Evolutionary conservation across 2,113 vertebrate genomes (phyloP), one percentile per base, ranked within the genome.

Genomic region (Anguilla japonica): DNA sequence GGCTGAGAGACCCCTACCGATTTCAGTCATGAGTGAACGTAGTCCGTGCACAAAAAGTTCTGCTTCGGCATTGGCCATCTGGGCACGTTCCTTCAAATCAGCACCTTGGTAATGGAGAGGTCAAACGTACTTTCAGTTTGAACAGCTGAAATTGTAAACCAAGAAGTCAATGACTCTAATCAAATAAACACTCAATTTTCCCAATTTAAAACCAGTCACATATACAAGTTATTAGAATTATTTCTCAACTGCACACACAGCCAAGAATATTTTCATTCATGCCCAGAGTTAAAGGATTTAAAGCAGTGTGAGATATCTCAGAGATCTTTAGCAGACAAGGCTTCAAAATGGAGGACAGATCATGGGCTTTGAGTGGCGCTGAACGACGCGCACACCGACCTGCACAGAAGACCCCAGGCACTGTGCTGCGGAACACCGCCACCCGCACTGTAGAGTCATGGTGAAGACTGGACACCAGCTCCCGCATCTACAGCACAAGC

Each of bases 361-460:
- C 34, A 14, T 78, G 1, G 82, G 43, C 7, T 18, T 63, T 87
- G 20, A 40, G 5, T 15, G n/a, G 20, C 18, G 53, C 41, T 41
- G 53, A 78, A 34, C 34, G 39, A 83, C 3, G 41, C 3, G n/a
- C 79, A 16, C 60, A 90, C 96, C 83, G 86, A 99, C 98, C 98
- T 94, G 98, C 97, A 94, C 98, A 98, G 93, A 99, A 99, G 39
- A 99, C 97, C 1, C 95, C 97, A 26, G 96, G 96, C 67, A 98
- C 96, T 43, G 93, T 92, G 83, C 98, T 99, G 94, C 95, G 96
- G 91, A 99, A 96, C 89, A 99, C 82, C 85, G 98, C 94, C 84
- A 97, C 97, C 0, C 96, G 96, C 13, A 96, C 93, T 0, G 93
- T 92, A 63, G 91, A 89, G 90, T 99, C 97, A 9, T 86, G 90